phyloP scores from a whole-genome alignment of 2,797 vertebrate species.

The Mallotus villosus region DNA sequence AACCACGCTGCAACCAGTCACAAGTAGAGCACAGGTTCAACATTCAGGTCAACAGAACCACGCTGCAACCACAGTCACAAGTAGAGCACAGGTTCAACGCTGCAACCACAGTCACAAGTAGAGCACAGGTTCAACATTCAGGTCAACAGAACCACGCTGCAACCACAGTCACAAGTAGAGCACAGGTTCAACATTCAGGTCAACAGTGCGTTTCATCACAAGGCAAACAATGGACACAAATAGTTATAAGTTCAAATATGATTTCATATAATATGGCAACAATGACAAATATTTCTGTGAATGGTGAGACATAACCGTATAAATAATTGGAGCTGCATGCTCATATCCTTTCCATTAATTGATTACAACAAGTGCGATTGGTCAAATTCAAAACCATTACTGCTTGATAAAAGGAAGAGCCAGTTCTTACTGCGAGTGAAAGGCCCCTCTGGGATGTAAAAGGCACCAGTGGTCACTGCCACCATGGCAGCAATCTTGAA shows the following conservation, averaged over 20 bases:
- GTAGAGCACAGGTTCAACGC: too few species aligned
- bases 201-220: neutral
- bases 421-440: slow-evolving; percentile 78
- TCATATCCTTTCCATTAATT: neutral
- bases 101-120: too few species aligned
- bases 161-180: neutral
- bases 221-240: neutral
- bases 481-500: slow-evolving; percentile 88
- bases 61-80: too few species aligned
- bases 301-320: neutral
- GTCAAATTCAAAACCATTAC: neutral
- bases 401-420: neutral
- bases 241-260: neutral
- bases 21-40: too few species aligned
- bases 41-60: too few species aligned
- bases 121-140: too few species aligned
- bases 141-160: too few species aligned
- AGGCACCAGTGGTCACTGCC: slow-evolving; percentile 86
- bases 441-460: slow-evolving; percentile 88
- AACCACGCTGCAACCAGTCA: too few species aligned
- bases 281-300: neutral
- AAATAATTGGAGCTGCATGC: neutral
- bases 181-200: neutral
- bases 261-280: neutral
- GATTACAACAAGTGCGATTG: neutral